Base-by-base conservation (phyloP, 2,888 invertebrate species). In the Temnothorax unifasciatus region DNA sequence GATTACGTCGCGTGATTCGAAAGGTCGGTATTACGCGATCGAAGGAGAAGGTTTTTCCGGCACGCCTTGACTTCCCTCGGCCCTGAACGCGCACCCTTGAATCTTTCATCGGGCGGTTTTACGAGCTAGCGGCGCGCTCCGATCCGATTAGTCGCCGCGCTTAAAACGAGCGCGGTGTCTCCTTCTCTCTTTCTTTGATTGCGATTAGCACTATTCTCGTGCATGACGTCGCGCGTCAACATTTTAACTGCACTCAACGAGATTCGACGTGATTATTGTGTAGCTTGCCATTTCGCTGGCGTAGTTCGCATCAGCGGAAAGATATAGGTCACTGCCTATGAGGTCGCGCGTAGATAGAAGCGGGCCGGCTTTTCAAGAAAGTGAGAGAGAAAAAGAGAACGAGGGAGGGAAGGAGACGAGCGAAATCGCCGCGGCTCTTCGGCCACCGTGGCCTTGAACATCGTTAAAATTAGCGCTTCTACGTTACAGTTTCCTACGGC, bases 141-240 rank as follows among this genome's bases (percentile, higher is more conserved):
- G 38, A 68, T 76, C 52, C 21, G 75, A 76, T 76, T 69, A 68
- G 41, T 61, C 38, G 47, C 18, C 79, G 34, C 59, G 44, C 21
- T 52, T 44, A 34, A 69, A 71, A 29, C 57, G 21, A 44, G 15
- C 77, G 41, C 54, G 5, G 25, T 11, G 5, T 25, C 57, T 29
- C 74, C 50, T 9, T 18, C 64, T 25, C 15, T 52, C 66, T 66
- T 71, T 63, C 77, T 69, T 52, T 69, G 84, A 89, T 84, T 59
- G 68, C 68, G 88, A 85, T 91, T 87, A 79, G 86, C 88, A 92
- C 92, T 94, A 93, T 94, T 94, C 93, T 89, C 85, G 90, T 91
- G 88, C 83, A 86, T 93, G 92, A 93, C 92, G 90, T 59, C 41
- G 47, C 38, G 68, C 77, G 77, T 69, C 69, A 77, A 77, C 69